A percentile compares a stretch with the other conserved stretches of the same genome.
phyloP scores from a whole-genome alignment of 2,113 vertebrate species.

The Gymnobelideus leadbeateri region DNA sequence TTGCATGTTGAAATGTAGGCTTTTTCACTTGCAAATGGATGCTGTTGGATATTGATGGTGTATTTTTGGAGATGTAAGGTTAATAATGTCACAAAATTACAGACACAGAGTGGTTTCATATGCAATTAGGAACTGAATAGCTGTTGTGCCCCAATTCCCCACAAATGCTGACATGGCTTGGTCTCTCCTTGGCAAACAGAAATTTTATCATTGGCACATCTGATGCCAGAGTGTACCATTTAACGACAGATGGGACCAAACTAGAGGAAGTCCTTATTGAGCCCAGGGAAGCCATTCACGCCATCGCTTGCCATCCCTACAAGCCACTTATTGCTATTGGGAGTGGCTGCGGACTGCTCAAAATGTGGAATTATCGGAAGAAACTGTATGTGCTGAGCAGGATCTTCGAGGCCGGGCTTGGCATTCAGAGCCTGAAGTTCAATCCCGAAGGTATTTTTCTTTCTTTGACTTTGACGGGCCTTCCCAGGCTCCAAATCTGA shows the following conservation, averaged over 20 bases:
- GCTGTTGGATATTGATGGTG: conserved; percentile 49
- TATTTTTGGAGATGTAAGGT: conserved; percentile 75
- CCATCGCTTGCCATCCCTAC: conserved; percentile 91
- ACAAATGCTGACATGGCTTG: conserved; percentile 25
- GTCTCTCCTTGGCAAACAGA: conserved; percentile 84
- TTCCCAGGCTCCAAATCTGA: accelerated
- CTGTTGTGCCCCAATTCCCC: conserved; percentile 67
- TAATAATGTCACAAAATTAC: conserved; percentile 77
- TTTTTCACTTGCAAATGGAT: conserved; percentile 75
- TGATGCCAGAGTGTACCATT: conserved; percentile 86
- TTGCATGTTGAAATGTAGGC: conserved; percentile 68
- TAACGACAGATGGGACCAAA: conserved; percentile 81
- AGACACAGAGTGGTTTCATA: conserved; percentile 63
- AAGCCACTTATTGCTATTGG: conserved; percentile 87
- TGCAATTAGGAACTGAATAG: conserved; percentile 54
- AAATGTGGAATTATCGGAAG: conserved; percentile 89
- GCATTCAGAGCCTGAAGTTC: conserved; percentile 89
- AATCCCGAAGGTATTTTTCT: conserved; percentile 89
- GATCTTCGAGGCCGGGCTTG: conserved; percentile 82
- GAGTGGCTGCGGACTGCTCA: conserved; percentile 88
- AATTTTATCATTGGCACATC: conserved; percentile 91
- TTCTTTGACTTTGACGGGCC: accelerated
- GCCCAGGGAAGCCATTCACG: conserved; percentile 83
- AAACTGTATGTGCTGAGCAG: conserved; percentile 85
- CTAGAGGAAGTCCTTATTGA: conserved; percentile 86